These are phyloP conservation scores for Miichthys miiuy DNA, from an alignment of 2,797 vertebrate species.

Conservation along the genomic window DNA sequence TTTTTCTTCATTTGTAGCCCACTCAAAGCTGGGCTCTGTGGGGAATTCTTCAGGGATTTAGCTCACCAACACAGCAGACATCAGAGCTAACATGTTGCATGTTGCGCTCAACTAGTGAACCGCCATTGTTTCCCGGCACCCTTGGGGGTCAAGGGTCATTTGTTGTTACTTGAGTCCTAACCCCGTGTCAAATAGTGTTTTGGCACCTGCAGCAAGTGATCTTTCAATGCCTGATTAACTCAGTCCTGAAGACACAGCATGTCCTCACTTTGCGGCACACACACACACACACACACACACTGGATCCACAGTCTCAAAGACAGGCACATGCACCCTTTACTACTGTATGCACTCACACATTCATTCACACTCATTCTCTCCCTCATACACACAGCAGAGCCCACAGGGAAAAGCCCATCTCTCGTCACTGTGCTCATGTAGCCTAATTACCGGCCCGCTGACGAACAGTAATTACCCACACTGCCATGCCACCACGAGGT, in stretches of 20 bases:
- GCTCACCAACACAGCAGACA: constrained; percentile 10
- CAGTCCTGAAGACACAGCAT: constrained; percentile 58
- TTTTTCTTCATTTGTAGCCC: constrained; percentile 34
- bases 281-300: constrained; percentile 33
- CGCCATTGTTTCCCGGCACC: constrained; percentile 54
- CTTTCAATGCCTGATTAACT: constrained; percentile 76
- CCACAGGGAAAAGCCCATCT: constrained; percentile 82
- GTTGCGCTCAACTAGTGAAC: constrained; percentile 52
- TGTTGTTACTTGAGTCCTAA: constrained; percentile 58
- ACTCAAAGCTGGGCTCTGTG: constrained; percentile 20
- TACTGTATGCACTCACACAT: constrained; percentile 59
- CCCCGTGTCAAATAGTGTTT: constrained; percentile 70
- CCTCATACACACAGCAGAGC: constrained; percentile 64
- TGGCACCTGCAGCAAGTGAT: constrained; percentile 77
- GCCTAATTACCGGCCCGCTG: constrained; percentile 85
- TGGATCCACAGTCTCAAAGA: constrained; percentile 37
- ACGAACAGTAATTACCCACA: constrained; percentile 88
- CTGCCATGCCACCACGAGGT: constrained; percentile 80
- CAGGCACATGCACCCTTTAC: constrained; percentile 47
- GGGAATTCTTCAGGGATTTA: constrained; percentile 30
- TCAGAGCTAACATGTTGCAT: constrained; percentile 42
- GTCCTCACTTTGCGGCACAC: constrained; percentile 30
- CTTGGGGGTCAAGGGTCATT: constrained; percentile 61
- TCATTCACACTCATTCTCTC: constrained; percentile 66
- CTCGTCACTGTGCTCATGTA: constrained; percentile 81